Percentiles rank a stretch among this genome's conserved stretches.
Conservation (phyloP, 2,888 invertebrate species). For the Macrosiphum euphorbiae region DNA sequence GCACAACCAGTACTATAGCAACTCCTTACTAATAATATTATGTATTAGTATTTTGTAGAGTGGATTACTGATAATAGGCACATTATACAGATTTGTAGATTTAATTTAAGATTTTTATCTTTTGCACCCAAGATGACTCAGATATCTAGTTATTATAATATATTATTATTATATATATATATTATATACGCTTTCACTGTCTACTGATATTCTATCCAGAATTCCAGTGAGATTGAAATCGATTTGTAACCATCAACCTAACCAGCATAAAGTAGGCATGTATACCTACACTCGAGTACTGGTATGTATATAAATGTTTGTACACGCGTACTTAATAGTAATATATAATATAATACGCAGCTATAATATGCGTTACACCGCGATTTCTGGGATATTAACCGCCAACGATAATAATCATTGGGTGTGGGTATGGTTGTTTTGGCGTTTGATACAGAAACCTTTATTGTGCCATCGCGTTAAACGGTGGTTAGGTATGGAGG, state of each 20-base stretch:
- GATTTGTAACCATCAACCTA: neutral
- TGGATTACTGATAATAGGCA: neutral
- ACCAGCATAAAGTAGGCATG: neutral
- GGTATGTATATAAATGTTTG: too few relatives aligned
- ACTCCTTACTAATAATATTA: neutral
- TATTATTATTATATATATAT: too few relatives aligned
- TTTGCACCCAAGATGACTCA: neutral
- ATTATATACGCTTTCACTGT: neutral
- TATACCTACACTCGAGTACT: neutral
- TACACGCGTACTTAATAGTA: neutral
- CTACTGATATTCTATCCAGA: neutral
- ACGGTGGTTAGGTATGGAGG: neutral
- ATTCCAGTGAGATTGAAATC: neutral
- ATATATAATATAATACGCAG: neutral
- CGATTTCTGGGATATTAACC: slow-evolving; percentile 29
- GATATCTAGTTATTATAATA: too few relatives aligned
- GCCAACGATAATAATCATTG: slow-evolving; percentile 17
- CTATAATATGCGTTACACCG: neutral
- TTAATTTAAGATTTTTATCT: neutral
- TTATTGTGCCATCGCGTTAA: slow-evolving; percentile 24
- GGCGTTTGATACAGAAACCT: slow-evolving; percentile 32
- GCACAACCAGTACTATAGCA: neutral
- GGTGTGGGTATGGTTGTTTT: slow-evolving; percentile 51
- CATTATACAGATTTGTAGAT: neutral
- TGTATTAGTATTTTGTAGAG: neutral